Conservation (phyloP, 2,888 invertebrate species). For the Oligia fasciuncula region DNA sequence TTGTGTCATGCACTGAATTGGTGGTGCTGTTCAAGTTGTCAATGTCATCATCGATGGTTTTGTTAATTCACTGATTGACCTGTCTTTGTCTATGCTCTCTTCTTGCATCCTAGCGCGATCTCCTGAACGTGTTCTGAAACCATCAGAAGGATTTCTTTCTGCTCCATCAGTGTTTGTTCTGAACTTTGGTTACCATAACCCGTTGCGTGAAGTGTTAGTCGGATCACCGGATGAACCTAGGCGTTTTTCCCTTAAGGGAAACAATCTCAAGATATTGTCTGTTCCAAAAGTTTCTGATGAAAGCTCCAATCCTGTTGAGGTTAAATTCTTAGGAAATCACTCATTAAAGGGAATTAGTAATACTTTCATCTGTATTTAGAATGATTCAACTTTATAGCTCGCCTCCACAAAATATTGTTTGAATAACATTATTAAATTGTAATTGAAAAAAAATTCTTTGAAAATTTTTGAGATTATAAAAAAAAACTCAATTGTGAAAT, state of each 20-base stretch:
- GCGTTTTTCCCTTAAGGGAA: neutral
- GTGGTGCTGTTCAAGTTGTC: slow-evolving; percentile 43
- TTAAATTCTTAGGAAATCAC: neutral
- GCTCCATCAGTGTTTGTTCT: neutral
- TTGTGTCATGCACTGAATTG: slow-evolving; percentile 57
- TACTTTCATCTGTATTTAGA: neutral
- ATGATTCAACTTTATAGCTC: neutral
- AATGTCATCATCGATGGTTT: slow-evolving; percentile 9
- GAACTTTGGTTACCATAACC: neutral
- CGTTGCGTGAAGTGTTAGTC: no score
- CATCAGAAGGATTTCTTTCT: neutral
- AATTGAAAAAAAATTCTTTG: neutral
- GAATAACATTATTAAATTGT: neutral
- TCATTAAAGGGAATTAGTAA: neutral
- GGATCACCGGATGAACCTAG: neutral
- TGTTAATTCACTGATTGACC: neutral
- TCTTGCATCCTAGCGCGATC: neutral
- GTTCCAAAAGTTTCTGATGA: neutral
- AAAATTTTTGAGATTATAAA: neutral
- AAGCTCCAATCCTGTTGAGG: neutral
- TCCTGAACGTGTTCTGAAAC: neutral
- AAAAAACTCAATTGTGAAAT: neutral
- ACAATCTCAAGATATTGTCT: neutral
- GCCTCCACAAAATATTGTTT: neutral
- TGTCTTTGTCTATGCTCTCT: neutral